These are phyloP conservation scores for Melitaea cinxia DNA, from an alignment of 1,140 invertebrate genomes.

Conservation along the genomic window DNA sequence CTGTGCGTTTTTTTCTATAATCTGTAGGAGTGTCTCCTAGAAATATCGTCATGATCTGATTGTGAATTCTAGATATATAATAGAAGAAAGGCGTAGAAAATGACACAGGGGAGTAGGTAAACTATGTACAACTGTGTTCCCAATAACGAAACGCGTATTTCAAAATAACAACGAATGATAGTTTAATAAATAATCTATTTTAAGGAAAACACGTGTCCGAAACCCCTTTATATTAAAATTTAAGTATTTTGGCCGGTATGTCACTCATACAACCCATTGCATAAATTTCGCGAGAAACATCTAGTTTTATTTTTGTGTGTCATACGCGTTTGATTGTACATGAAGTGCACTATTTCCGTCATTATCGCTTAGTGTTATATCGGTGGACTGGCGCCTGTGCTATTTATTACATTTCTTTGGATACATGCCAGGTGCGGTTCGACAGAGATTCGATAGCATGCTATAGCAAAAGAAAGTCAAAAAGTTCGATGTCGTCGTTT, in stretches of 20 bases:
- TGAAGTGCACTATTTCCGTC: slow-evolving; percentile 68
- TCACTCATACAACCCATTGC: slow-evolving; percentile 29
- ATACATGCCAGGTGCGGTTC: slow-evolving; percentile 59
- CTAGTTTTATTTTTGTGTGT: slow-evolving; percentile 42
- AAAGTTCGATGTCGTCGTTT: slow-evolving; percentile 66
- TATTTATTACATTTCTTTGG: slow-evolving; percentile 76
- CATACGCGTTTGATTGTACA: slow-evolving; percentile 47
- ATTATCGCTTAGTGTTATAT: slow-evolving; percentile 61
- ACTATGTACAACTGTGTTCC: neutral
- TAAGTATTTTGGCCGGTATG: slow-evolving; percentile 25
- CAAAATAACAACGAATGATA: neutral
- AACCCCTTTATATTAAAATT: neutral
- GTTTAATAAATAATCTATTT: neutral
- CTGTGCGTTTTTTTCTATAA: too few relatives aligned
- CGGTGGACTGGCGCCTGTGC: slow-evolving; percentile 63
- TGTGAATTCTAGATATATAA: too few relatives aligned
- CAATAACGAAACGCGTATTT: neutral
- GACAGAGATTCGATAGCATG: slow-evolving; percentile 47
- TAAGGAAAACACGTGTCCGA: neutral
- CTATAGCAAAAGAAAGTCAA: slow-evolving; percentile 69
- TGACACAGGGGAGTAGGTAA: neutral
- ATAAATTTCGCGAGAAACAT: slow-evolving; percentile 27
- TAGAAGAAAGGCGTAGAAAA: too few relatives aligned
- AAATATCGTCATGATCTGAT: too few relatives aligned
- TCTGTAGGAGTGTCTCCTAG: too few relatives aligned